Evolutionary conservation across 2,113 vertebrate genomes (phyloP), one percentile per base, ranked within the genome.

Genomic region (Quiscalus mexicanus): DNA sequence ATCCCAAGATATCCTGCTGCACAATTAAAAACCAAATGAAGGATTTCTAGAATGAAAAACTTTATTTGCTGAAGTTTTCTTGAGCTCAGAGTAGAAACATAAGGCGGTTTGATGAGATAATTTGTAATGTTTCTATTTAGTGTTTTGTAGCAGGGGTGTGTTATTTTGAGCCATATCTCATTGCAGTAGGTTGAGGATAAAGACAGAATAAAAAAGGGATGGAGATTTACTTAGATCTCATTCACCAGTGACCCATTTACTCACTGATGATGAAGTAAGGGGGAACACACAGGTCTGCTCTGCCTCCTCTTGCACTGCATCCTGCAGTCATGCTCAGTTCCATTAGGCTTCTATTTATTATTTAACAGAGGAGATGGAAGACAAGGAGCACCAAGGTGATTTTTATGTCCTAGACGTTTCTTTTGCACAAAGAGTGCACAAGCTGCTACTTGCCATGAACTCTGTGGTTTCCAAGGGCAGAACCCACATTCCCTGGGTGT

Each of bases 201-300:
- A 73, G 62, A 37, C 0, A 52, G 83, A 89, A 79, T 31, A 33
- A 87, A 87, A 77, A 53, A 37, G 11, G 47, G 37, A 50, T 94
- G 87, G 62, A 89, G 62, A 33, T 87, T 94, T 68, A 37, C 69
- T 94, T 27, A 47, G 50, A 56, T 55, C 69, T 52, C 47, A 12
- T 93, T 92, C 81, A 78, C 69, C 89, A 92, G 78, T 95, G 94
- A 97, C 96, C 95, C 90, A 92, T 74, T 97, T 95, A 79, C 74
- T 94, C 87, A 95, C 52, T 95, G 96, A 78, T 53, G 90, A 89
- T 87, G 85, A 81, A 92, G 35, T 94, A 89, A 94, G 62, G 37
- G 58, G 87, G 77, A 89, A 27, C 60, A 92, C 10, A 2, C 68
- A 73, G 89, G 68, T 81, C 87, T 94, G 4, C 81, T 82, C 80